phyloP scores from a whole-genome alignment of 2,113 vertebrate species.

The Otolemur garnettii region DNA sequence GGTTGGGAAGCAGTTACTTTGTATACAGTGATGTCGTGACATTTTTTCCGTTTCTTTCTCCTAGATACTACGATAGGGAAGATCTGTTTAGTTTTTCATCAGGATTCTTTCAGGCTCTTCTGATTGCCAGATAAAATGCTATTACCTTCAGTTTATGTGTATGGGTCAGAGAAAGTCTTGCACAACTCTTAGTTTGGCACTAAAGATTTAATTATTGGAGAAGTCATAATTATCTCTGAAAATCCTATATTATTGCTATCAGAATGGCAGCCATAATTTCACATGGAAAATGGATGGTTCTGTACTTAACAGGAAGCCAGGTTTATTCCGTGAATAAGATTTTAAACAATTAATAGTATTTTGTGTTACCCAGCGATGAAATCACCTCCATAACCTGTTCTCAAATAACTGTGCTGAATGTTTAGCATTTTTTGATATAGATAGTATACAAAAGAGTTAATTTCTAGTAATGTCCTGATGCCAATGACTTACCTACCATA shows the following conservation, averaged over 20 bases:
- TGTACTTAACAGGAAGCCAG: background rate
- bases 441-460: background rate
- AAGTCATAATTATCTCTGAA: background rate
- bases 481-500: background rate
- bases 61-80: background rate
- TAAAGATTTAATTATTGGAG: background rate
- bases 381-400: background rate
- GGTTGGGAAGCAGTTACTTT: background rate
- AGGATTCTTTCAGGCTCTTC: background rate
- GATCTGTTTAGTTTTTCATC: background rate
- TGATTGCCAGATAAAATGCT: background rate
- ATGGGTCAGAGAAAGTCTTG: background rate
- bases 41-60: background rate
- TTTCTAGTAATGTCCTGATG: slow-evolving; percentile 31
- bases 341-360: background rate
- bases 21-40: background rate
- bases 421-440: background rate
- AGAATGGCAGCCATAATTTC: background rate
- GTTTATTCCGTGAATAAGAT: background rate
- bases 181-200: background rate
- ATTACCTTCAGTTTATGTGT: background rate
- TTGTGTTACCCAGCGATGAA: background rate
- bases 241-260: background rate
- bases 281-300: background rate
- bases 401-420: background rate